Evolutionary conservation across 2,888 invertebrate genomes (phyloP), one percentile per base, ranked within the genome.

Genomic region (Euspilapteryx auroguttella): DNA sequence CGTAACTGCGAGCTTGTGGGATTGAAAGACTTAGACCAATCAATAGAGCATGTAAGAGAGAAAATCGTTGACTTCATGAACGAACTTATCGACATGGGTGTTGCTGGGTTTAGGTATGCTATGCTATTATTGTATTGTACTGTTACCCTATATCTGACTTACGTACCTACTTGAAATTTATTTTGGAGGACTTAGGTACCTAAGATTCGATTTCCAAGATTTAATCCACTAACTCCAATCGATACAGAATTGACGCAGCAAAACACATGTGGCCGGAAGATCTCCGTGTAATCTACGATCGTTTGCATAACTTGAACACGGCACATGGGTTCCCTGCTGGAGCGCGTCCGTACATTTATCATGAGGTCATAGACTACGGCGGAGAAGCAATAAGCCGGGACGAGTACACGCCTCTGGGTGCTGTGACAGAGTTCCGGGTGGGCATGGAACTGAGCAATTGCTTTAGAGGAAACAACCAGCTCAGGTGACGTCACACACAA

Each of bases 261-360:
- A 87, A 87, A 44, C 87, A 88, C 53, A 87, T 88, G 86, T 84
- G 82, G 78, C 87, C 94, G 0, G 52, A 57, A 24, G 90, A 94
- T 48, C 58, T 94, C 9, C 42, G 69, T 34, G 49, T 62, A 2
- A 88, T 93, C 32, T 85, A 83, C 45, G 61, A 68, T 2, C 64
- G 79, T 22, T 47, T 85, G 1, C 68, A 81, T n/a, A 58, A 85
- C 46, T 52, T 88, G 4, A 84, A 79, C 42, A 78, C 77, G 0
- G 45, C 53, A 0, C 81, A 82, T 32, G 85, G 85, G 1, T 90
- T 89, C 43, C 62, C 79, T 0, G 31, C 57, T 0, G 79, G 80
- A 27, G 55, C 82, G 0, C 76, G 81, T 6, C 85, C 90, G 0
- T 87, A 83, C 47, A 79, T 87, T 39, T 85, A 77, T 44, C 87